A percentile compares a stretch with the other conserved stretches of the same genome.
phyloP scores from a whole-genome alignment of 2,797 vertebrate species.

The Zalophus californianus region DNA sequence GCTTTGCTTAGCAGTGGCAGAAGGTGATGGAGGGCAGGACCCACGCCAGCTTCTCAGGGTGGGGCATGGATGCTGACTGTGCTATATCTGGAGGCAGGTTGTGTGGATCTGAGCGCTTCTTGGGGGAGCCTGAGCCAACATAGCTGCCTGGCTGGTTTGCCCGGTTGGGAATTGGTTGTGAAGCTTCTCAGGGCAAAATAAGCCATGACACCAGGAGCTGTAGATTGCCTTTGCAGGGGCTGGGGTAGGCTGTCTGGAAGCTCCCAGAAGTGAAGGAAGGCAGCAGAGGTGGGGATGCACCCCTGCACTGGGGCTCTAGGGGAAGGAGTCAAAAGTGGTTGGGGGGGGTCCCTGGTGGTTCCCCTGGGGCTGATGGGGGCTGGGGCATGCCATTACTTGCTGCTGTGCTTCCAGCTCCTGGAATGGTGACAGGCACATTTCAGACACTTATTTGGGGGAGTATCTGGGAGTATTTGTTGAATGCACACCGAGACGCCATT shows the following conservation, averaged over 20 bases:
- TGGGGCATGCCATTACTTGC: background rate
- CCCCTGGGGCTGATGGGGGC: background rate
- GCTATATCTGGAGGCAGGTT: background rate
- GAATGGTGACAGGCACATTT: background rate
- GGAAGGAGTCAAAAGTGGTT: background rate
- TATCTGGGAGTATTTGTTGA: background rate
- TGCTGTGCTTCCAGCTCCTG: background rate
- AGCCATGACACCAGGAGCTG: background rate
- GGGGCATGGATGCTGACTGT: background rate
- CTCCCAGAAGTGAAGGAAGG: background rate
- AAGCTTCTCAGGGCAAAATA: background rate
- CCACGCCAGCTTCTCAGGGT: background rate
- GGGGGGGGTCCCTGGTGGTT: background rate
- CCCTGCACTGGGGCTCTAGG: background rate
- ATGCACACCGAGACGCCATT: fast-evolving
- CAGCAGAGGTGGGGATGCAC: background rate
- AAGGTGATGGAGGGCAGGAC: background rate
- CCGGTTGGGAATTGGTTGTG: background rate
- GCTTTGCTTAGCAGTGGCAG: background rate
- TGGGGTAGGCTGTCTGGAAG: background rate
- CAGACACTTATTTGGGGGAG: no score
- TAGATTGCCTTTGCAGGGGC: background rate
- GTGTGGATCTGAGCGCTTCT: background rate
- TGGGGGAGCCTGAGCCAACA: background rate
- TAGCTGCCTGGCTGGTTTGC: background rate